phyloP scores from a whole-genome alignment of 92 coral and sea anemone genomes.

The Pocillopora grandis region DNA sequence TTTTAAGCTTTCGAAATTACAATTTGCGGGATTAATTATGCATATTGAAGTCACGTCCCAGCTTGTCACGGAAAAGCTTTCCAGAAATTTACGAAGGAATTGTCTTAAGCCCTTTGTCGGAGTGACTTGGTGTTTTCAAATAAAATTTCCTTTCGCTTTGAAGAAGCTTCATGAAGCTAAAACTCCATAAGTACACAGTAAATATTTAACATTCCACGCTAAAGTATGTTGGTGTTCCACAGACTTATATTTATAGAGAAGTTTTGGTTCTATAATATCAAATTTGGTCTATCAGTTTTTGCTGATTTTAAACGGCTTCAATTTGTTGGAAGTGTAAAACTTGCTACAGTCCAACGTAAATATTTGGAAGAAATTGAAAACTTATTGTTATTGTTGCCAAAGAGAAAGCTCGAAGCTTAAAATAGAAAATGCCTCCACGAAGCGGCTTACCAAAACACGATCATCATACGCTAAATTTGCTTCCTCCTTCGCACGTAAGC shows the following conservation, averaged over 20 bases:
- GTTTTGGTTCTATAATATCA: not conserved
- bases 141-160: slow-evolving; percentile 21
- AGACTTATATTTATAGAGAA: slow-evolving; percentile 20
- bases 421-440: not conserved
- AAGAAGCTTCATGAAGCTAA: slow-evolving; percentile 10
- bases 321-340: not conserved
- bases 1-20: not conserved
- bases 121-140: not conserved
- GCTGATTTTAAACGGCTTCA: not conserved
- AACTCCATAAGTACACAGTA: not conserved
- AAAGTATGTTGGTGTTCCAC: not conserved
- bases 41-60: slow-evolving; percentile 26
- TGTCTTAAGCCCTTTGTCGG: not conserved
- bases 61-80: not conserved
- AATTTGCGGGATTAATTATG: not conserved
- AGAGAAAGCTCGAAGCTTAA: not conserved
- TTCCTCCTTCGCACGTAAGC: not conserved
- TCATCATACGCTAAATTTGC: not conserved
- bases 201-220: slow-evolving; percentile 25
- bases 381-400: not conserved
- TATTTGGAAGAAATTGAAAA: not conserved
- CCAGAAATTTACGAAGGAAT: not conserved
- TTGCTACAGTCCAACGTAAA: not conserved
- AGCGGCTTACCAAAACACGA: not conserved
- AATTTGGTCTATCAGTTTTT: not conserved